These are phyloP conservation scores for Melospiza melodia DNA, from an alignment of 2,113 vertebrate genomes.

Conservation along the genomic window DNA sequence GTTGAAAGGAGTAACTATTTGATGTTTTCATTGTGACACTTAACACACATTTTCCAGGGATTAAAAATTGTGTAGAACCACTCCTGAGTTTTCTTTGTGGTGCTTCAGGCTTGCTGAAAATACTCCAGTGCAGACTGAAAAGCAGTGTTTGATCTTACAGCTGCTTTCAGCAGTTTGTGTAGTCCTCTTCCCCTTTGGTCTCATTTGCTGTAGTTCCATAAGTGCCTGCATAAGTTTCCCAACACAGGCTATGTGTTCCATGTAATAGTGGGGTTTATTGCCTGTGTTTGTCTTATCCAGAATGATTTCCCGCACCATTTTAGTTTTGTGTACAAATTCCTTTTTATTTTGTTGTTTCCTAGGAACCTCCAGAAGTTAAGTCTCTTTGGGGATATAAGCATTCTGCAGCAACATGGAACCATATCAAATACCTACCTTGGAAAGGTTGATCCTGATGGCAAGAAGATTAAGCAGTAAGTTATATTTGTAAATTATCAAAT, in stretches of 20 bases:
- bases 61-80: neutral
- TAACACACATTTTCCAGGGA: neutral
- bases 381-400: constrained; percentile 93
- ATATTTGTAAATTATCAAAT: neutral
- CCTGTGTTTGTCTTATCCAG: neutral
- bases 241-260: neutral
- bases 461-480: constrained; percentile 97
- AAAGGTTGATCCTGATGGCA: constrained; percentile 92
- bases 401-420: constrained; percentile 90
- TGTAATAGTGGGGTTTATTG: neutral
- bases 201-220: neutral
- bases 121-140: neutral
- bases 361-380: constrained; percentile 96
- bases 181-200: neutral
- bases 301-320: neutral
- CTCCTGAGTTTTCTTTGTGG: neutral
- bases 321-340: neutral
- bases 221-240: neutral
- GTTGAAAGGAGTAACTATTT: neutral
- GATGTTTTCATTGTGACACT: neutral
- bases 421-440: constrained; percentile 89
- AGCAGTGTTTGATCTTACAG: neutral
- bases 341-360: constrained; percentile 26
- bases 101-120: neutral
- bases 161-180: neutral